Conservation (phyloP, 2,888 invertebrate species). For the Sialis lutaria region DNA sequence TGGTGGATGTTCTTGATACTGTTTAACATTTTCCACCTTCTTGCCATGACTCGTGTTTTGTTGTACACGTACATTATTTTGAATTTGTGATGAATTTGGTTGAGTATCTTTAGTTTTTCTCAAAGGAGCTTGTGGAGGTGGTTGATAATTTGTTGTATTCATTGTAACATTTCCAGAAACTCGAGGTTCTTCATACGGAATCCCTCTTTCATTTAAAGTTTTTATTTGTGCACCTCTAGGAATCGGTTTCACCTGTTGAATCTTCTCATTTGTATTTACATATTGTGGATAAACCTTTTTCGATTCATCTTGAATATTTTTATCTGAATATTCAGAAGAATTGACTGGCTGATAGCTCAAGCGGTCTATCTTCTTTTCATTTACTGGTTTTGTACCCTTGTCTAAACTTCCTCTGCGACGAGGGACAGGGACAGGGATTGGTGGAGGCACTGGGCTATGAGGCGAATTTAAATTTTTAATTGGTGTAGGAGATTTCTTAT, state of each 20-base stretch:
- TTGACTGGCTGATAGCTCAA: not conserved
- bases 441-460: not conserved
- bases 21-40: not conserved
- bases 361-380: not conserved
- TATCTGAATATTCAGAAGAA: not conserved
- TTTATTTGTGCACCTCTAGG: not conserved
- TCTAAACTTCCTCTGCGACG: slow-evolving; percentile 1
- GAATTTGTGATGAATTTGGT: too few relatives aligned
- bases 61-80: too few relatives aligned
- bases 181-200: slow-evolving; percentile 4
- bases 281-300: not conserved
- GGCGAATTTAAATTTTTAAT: not conserved
- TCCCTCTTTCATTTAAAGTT: slow-evolving; percentile 3
- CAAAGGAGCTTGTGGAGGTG: not conserved
- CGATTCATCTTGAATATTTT: not conserved
- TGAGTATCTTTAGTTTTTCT: not conserved
- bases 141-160: not conserved
- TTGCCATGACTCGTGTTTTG: too few relatives aligned
- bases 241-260: not conserved
- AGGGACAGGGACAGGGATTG: too few relatives aligned
- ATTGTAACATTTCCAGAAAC: not conserved
- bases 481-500: not conserved
- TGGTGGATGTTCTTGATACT: not conserved
- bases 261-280: not conserved
- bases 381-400: not conserved